Base-by-base conservation (phyloP, 2,797 vertebrate genomes). In the Paramormyrops hopkinsi region DNA sequence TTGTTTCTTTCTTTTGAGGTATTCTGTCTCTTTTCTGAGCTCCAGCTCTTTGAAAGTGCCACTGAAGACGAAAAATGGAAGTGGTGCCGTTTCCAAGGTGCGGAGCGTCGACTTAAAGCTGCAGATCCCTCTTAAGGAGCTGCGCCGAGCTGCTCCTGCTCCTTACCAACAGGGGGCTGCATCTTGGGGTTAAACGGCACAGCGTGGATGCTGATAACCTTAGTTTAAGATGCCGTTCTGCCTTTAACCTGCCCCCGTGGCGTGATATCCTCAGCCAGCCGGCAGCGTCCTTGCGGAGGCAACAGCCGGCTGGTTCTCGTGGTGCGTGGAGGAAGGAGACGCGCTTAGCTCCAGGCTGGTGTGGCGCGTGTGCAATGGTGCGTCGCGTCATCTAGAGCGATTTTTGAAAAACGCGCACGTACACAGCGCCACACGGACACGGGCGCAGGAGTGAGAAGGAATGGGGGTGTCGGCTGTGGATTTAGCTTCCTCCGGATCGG, bases 21-120 rank as follows among this genome's bases (percentile, higher is more conserved):
- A 25, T 44, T 84, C 85, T 56, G 69, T 90, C 89, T 92, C 90
- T 90, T 90, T 90, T 92, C 93, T 90, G 93, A 87, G 46, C 79
- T 91, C 88, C 89, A 91, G 88, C 76, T 91, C 59, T 29, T n/a
- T 84, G 88, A 85, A 91, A 88, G 86, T 41, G 44, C 85, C 53
- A 3, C 89, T 56, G 65, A 25, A 54, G 59, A 48, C 37, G 69
- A 25, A 0, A 56, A 90, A 65, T 87, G 88, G 90, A 91, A 93
- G 69, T 93, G 92, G 92, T 91, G 91, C 86, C 89, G 90, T 91
- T 93, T 84, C 92, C 91, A 88, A 56, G 92, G 89, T 90, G 92
- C 92, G 73, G 92, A 85, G 33, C 69, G 0, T 73, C 29, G 86
- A n/a, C 90, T 94, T 94, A 91, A 93, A 92, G 92, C 92, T 59